Conservation (phyloP, 1,140 invertebrate genomes). For the Cotesia glomerata region DNA sequence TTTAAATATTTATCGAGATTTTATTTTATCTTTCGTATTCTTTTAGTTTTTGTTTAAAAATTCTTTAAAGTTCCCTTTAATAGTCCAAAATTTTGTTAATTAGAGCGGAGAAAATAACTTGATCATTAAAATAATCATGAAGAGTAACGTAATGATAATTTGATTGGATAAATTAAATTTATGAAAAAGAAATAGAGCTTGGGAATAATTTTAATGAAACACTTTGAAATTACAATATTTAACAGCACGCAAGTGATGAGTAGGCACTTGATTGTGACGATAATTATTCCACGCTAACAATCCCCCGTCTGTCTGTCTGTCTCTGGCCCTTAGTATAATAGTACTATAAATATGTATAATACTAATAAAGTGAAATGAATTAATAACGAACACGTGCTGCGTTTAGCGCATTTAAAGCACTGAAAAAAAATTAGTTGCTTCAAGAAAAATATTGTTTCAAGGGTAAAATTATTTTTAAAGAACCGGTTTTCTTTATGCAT, state of each 20-base stretch:
- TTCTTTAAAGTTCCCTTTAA: too few species aligned
- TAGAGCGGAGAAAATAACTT: too few species aligned
- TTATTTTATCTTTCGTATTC: not conserved
- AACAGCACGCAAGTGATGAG: conserved; percentile 8
- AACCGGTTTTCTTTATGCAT: too few species aligned
- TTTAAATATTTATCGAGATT: not conserved
- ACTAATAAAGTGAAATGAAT: conserved; percentile 23
- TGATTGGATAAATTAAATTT: not conserved
- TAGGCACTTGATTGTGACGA: conserved; percentile 4
- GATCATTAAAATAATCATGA: too few species aligned
- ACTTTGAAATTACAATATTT: not conserved
- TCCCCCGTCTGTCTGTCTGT: not conserved
- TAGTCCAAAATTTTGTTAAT: too few species aligned
- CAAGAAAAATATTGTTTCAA: too few species aligned
- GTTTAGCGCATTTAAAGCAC: too few species aligned
- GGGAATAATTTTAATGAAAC: not conserved
- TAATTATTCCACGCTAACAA: conserved; percentile 30
- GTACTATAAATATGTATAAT: conserved; percentile 14
- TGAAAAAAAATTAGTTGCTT: too few species aligned
- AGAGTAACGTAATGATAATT: too few species aligned
- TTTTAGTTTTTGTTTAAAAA: too few species aligned
- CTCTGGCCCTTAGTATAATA: not conserved
- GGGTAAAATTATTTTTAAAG: too few species aligned
- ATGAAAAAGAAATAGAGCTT: not conserved
- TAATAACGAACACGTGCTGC: conserved; percentile 1